Conservation (phyloP, 2,888 invertebrate species). For the Dendrolimus pini region DNA sequence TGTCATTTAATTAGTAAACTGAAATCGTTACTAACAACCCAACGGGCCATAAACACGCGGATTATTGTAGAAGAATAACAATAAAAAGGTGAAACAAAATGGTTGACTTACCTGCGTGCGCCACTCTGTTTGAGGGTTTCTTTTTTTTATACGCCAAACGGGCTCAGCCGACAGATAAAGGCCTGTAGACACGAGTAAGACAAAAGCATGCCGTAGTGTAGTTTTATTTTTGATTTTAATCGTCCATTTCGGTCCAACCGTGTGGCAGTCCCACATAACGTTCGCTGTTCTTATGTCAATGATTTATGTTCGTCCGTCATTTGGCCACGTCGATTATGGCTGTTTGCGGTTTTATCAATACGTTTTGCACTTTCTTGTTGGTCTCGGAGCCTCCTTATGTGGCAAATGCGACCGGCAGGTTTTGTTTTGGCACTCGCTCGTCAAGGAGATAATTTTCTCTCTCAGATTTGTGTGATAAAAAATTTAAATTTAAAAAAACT, state of each 20-base stretch:
- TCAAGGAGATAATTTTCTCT: not conserved
- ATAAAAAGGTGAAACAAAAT: constrained; percentile 55
- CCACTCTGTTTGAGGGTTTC: constrained; percentile 35
- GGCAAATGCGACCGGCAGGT: constrained; percentile 1
- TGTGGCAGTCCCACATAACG: constrained; percentile 25
- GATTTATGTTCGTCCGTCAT: constrained; percentile 36
- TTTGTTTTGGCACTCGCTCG: not conserved
- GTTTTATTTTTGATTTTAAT: constrained; percentile 65
- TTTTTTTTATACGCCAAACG: constrained; percentile 36
- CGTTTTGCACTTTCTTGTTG: constrained; percentile 28
- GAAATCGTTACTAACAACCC: constrained; percentile 53
- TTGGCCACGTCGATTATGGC: constrained; percentile 23
- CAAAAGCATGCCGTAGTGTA: constrained; percentile 59
- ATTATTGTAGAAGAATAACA: constrained; percentile 65
- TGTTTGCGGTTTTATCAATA: constrained; percentile 24
- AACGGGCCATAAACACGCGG: constrained; percentile 69
- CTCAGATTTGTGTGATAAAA: not conserved
- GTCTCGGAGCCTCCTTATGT: constrained; percentile 7
- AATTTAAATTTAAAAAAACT: not conserved
- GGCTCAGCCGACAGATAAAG: constrained; percentile 50
- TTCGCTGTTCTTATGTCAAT: constrained; percentile 37
- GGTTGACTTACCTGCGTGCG: constrained; percentile 63
- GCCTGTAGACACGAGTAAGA: constrained; percentile 68
- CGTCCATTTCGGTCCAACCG: constrained; percentile 48
- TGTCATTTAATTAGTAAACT: constrained; percentile 53